Evolutionary conservation across 2,888 invertebrate genomes (phyloP).

Genomic region (Torymus tubicola): DNA sequence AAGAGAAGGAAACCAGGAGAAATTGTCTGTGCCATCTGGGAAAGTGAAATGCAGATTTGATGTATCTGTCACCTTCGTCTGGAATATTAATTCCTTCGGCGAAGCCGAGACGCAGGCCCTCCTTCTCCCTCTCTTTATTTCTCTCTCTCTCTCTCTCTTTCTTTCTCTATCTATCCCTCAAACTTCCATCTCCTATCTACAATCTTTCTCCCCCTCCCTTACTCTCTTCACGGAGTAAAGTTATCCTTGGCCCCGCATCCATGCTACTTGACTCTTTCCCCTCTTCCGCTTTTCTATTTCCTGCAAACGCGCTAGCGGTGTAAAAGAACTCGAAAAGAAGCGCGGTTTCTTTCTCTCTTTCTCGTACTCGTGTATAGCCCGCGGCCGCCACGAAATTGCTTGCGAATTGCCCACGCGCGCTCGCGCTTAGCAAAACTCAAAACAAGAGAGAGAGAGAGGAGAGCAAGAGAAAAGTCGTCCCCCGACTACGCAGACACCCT

Average conservation of each 20-base stretch:
- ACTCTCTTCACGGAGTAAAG: conserved; percentile 59
- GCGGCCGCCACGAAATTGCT: conserved; percentile 72
- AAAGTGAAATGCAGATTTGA: conserved; percentile 74
- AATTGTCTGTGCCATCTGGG: conserved; percentile 58
- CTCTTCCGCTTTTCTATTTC: conserved; percentile 32
- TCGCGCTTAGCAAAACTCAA: conserved; percentile 38
- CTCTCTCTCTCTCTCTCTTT: conserved; percentile 23
- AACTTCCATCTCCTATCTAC: conserved; percentile 44
- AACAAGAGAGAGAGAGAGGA: conserved; percentile 7
- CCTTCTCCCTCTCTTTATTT: conserved; percentile 26
- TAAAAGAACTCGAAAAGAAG: conserved; percentile 3
- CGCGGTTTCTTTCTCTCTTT: conserved; percentile 59
- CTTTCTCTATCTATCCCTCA: conserved; percentile 24
- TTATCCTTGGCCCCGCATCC: conserved; percentile 51
- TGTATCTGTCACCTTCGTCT: conserved; percentile 75
- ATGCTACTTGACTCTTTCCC: conserved; percentile 29
- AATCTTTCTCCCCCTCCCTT: conserved; percentile 24
- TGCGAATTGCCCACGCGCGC: conserved; percentile 69
- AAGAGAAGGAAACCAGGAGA: conserved; percentile 8
- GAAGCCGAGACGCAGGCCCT: conserved; percentile 1
- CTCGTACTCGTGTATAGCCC: conserved; percentile 63
- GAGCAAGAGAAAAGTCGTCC: too few relatives aligned
- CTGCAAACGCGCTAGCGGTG: conserved; percentile 2
- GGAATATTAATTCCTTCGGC: conserved; percentile 73
- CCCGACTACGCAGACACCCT: conserved; percentile 4